phyloP scores from a whole-genome alignment of 2,888 invertebrate genomes.

The Neoaliturus tenellus region DNA sequence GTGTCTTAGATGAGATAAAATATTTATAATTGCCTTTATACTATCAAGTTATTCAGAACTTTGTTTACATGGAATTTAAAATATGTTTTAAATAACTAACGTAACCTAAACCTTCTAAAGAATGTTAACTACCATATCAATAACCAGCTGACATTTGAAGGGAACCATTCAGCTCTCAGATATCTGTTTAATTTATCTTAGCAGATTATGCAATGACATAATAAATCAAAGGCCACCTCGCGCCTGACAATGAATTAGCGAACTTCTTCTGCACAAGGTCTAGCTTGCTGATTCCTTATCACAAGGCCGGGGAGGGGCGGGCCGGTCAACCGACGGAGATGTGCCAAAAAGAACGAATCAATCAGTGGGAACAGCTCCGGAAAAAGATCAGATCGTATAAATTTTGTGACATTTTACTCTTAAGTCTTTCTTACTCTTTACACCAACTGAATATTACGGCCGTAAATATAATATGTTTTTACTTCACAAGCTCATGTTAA shows the following conservation, averaged over 20 bases:
- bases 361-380: neutral
- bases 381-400: neutral
- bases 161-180: neutral
- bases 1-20: no score
- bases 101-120: no score
- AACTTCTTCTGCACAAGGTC: constrained; percentile 14
- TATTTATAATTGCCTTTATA: no score
- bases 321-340: constrained; percentile 16
- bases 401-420: no score
- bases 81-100: no score
- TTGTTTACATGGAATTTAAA: no score
- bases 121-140: neutral
- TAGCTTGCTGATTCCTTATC: neutral
- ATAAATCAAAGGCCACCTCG: neutral
- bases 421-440: no score
- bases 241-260: constrained; percentile 30
- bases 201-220: neutral
- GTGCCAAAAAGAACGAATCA: neutral
- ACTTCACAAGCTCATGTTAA: no score
- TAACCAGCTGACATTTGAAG: neutral
- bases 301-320: neutral
- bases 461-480: no score
- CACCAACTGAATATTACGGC: no score
- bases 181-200: constrained; percentile 7
- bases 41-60: no score